phyloP scores from a whole-genome alignment of 37 sponge, comb jelly and placozoan species.

The Ephydatia muelleri region DNA sequence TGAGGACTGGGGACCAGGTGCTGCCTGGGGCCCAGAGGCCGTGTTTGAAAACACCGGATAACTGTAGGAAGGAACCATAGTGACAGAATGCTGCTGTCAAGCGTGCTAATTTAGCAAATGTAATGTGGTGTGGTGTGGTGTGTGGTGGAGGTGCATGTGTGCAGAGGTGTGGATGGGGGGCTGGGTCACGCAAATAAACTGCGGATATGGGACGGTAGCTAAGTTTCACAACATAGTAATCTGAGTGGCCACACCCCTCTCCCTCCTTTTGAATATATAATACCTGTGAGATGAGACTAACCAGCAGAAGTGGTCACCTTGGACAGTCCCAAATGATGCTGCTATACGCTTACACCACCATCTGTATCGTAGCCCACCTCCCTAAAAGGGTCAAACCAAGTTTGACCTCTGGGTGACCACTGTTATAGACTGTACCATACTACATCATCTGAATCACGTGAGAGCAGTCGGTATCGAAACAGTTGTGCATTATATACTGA shows the following conservation, averaged over 20 bases:
- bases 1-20: background rate
- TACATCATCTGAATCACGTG: background rate
- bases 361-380: too few species aligned
- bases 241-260: too few species aligned
- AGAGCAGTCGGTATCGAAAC: background rate
- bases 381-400: too few species aligned
- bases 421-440: background rate
- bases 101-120: background rate
- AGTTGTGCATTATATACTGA: too few species aligned
- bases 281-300: too few species aligned
- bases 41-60: conserved; percentile 22
- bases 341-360: too few species aligned
- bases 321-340: too few species aligned
- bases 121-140: background rate
- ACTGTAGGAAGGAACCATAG: conserved; percentile 22
- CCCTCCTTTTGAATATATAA: too few species aligned
- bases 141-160: too few species aligned
- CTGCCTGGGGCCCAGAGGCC: background rate
- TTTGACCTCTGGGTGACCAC: too few species aligned
- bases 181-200: background rate
- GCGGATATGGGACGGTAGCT: background rate
- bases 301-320: too few species aligned
- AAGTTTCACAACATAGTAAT: background rate
- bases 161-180: background rate
- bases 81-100: too few species aligned